A percentile compares a stretch with the other conserved stretches of the same genome.
Evolutionary conservation across 2,888 invertebrate genomes (phyloP).

Genomic region (Meloe dianella): DNA sequence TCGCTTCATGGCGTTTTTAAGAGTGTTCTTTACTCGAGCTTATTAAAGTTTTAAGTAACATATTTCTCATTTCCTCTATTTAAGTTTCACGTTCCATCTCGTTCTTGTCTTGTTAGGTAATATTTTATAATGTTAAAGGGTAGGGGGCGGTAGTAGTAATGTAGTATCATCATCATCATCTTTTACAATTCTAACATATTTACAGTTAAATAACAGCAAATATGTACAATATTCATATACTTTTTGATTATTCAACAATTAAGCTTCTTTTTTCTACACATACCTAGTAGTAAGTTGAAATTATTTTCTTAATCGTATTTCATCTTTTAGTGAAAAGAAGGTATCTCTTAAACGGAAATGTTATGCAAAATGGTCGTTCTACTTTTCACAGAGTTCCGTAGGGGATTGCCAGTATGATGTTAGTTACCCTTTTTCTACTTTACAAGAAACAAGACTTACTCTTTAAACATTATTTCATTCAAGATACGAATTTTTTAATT

Average conservation of each 20-base stretch:
- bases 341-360: background rate
- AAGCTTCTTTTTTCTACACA: background rate
- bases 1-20: slow-evolving; percentile 11
- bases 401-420: background rate
- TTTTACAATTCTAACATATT: background rate
- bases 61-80: slow-evolving; percentile 14
- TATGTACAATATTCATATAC: background rate
- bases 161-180: background rate
- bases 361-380: slow-evolving; percentile 11
- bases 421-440: background rate
- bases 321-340: background rate
- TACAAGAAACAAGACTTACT: background rate
- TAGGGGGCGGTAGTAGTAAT: background rate
- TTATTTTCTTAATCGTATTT: too few relatives aligned
- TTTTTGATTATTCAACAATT: background rate
- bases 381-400: background rate
- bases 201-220: background rate
- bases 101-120: slow-evolving; percentile 1
- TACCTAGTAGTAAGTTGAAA: background rate
- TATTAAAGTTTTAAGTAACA: slow-evolving; percentile 24
- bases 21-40: slow-evolving; percentile 16
- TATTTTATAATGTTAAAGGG: background rate
- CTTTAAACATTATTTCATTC: slow-evolving; percentile 9
- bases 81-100: background rate
- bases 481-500: slow-evolving; percentile 9